A percentile compares a stretch with the other conserved stretches of the same genome.
phyloP scores from a whole-genome alignment of 2,797 vertebrate species.

The Lacerta agilis region DNA sequence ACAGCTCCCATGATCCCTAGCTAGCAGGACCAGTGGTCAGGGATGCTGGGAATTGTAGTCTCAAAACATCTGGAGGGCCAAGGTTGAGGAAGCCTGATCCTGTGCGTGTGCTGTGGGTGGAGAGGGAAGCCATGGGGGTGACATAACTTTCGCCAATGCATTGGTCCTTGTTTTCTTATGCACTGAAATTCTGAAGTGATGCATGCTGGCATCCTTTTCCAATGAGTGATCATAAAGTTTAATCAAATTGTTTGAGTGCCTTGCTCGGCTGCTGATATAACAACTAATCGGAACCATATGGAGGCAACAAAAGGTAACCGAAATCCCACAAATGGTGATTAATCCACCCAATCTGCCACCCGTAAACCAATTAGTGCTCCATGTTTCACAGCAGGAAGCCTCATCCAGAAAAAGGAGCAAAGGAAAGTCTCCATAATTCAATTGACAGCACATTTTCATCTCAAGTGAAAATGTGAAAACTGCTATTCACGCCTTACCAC shows the following conservation, averaged over 20 bases:
- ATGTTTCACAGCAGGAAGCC: background rate
- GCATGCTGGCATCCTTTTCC: accelerated
- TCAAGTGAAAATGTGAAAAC: conserved; percentile 20
- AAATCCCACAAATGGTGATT: conserved; percentile 32
- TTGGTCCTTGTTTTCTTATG: background rate
- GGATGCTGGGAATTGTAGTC: no score
- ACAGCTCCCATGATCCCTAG: no score
- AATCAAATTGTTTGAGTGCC: background rate
- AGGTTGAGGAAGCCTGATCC: no score
- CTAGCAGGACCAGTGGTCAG: no score
- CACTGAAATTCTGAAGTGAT: background rate
- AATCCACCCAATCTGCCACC: conserved; percentile 14
- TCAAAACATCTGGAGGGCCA: no score
- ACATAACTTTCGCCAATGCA: no score
- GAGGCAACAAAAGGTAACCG: conserved; percentile 26
- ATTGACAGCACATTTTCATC: conserved; percentile 1
- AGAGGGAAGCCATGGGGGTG: no score
- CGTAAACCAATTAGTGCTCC: conserved; percentile 14
- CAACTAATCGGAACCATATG: conserved; percentile 13
- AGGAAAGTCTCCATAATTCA: background rate
- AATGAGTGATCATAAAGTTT: background rate
- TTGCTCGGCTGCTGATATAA: conserved; percentile 3
- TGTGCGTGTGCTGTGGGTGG: no score
- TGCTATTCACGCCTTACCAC: background rate
- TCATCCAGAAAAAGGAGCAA: conserved; percentile 21